Evolutionary conservation across 2,888 invertebrate genomes (phyloP), one percentile per base, ranked within the genome.

Genomic region (Cosmorhoe ocellata): DNA sequence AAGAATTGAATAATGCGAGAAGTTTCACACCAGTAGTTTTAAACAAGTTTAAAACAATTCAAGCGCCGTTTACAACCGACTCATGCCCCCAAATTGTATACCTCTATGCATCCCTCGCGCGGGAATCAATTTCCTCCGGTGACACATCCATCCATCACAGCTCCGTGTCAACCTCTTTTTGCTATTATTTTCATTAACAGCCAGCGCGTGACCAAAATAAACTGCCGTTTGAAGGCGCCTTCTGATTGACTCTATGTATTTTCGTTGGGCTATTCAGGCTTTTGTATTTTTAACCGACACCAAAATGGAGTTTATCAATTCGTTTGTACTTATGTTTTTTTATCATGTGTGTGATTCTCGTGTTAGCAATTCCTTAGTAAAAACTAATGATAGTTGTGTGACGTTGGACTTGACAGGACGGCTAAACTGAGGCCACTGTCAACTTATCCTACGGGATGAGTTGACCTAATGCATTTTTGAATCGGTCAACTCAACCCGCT

Each of bases 111-210:
- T 43, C 36, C 50, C 43, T 36, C 48, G 47, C 30, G 22, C 33
- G 39, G 31, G 51, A 55, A 52, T 61, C 59, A 61, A 61, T 61
- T 61, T 59, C 61, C 61, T 55, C 37, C 3, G 22, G 11, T 56
- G 67, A 59, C 74, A 67, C 69, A 69, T 76, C 71, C 66, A 62
- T 64, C 66, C 61, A 65, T 65, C 67, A 67, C 69, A 70, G 68
- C 64, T 78, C 73, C 56, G 60, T 59, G 71, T 66, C 51, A 24
- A 58, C 73, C 73, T 77, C 79, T 76, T 74, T 76, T 73, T 74
- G 67, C 74, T 76, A 82, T 83, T 83, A 83, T 84, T 83, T 82
- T 83, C 81, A 84, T 83, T 84, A 83, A 79, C 80, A 76, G 73
- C 67, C 65, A 47, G 40, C 67, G 69, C 84, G 83, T 84, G 85